Evolutionary conservation across 2,113 vertebrate species (phyloP), one percentile per base, ranked within the genome.

Genomic region (Salvelinus alpinus): DNA sequence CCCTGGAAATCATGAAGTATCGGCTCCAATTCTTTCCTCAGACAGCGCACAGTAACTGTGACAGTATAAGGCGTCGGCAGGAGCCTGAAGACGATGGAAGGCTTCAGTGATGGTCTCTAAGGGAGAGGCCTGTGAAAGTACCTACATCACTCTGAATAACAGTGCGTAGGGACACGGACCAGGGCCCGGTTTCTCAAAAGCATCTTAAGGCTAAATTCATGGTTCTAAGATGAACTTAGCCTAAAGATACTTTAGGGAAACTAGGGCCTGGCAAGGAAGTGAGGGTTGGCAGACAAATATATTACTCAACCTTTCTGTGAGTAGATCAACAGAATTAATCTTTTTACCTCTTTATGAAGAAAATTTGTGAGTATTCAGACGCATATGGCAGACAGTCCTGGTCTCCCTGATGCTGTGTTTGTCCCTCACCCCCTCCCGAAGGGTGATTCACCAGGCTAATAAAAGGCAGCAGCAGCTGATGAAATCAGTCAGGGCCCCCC

Each of bases 131-230:
- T 20, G 31, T 34, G 29, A 80, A 66, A 82, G 84, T 78, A 84
- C 80, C 84, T 82, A 80, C 86, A 88, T 89, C 85, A 86, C 84
- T 89, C 87, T 90, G 83, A 90, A 90, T 86, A 88, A 89, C 82
- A 75, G 85, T 78, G 81, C 82, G 84, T 86, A 85, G 82, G 76
- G 85, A 82, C 44, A 18, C 3, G 3, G 16, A 54, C 38, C 38
- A 44, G 38, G 38, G 9, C 38, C 9, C 38, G 38, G 9, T 44
- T 44, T 44, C 38, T 9, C 38, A 44, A 44, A 44, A 44, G 38
- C 38, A 44, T 44, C 9, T 44, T 44, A 2, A 44, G 38, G 9
- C 38, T 44, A 44, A 11, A 2, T 44, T 44, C 38, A 44, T 44
- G 38, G 38, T 11, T 44, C 38, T 44, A 44, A 44, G 38, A 44